Evolutionary conservation across 2,888 invertebrate genomes (phyloP).

Genomic region (Andrena haemorrhoa): DNA sequence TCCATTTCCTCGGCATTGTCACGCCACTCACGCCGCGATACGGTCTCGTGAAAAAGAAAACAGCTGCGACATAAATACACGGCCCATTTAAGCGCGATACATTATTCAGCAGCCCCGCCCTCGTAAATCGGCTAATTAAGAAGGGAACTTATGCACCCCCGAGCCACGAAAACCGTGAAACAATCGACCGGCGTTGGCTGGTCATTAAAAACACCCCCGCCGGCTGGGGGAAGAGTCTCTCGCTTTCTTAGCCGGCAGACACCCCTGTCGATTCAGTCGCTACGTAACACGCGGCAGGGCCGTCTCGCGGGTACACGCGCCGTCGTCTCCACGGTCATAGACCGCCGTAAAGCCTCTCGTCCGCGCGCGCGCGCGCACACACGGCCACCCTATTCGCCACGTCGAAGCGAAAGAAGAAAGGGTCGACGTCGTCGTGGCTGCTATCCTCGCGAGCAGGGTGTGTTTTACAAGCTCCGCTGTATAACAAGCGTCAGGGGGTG

Average conservation of each 20-base stretch:
- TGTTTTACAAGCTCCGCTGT: constrained; percentile 50
- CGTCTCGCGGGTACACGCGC: not conserved
- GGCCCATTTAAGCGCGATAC: constrained; percentile 6
- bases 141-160: constrained; percentile 31
- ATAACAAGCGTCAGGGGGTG: constrained; percentile 37
- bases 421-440: not conserved
- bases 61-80: not conserved
- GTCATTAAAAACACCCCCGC: constrained; percentile 14
- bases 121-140: constrained; percentile 43
- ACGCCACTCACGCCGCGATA: not conserved
- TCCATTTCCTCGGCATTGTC: constrained; percentile 3
- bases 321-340: not conserved
- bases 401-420: not conserved
- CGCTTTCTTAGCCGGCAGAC: not conserved
- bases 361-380: not conserved
- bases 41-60: not conserved
- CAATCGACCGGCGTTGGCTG: not conserved
- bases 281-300: not conserved
- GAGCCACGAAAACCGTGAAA: constrained; percentile 29
- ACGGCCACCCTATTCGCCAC: constrained; percentile 1
- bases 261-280: not conserved
- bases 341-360: no score
- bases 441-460: constrained; percentile 34
- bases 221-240: not conserved
- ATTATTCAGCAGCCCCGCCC: constrained; percentile 23